Conservation (phyloP, 2,888 invertebrate species). For the Eurytoma californica region DNA sequence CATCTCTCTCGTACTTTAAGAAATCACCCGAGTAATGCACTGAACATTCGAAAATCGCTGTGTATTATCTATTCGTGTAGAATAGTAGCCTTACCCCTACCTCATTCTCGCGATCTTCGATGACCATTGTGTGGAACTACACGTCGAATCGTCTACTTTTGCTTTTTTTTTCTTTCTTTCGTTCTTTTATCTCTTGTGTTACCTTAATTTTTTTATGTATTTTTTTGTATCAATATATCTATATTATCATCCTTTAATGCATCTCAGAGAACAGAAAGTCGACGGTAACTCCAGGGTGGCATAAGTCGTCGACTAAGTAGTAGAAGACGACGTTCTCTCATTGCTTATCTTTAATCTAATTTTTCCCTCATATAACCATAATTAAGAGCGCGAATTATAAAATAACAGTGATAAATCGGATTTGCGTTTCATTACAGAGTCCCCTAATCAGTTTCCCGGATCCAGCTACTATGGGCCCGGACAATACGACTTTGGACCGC, state of each 20-base stretch:
- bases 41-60: slow-evolving; percentile 2
- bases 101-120: not conserved
- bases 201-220: not conserved
- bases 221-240: not conserved
- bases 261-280: not conserved
- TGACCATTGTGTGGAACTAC: not conserved
- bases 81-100: not conserved
- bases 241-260: not conserved
- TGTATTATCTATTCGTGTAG: too few relatives aligned
- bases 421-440: slow-evolving; percentile 49
- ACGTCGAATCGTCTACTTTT: slow-evolving; percentile 17
- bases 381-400: not conserved
- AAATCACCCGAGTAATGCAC: slow-evolving; percentile 18
- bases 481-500: slow-evolving; percentile 73
- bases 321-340: not conserved
- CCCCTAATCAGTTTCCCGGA: slow-evolving; percentile 71
- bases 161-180: slow-evolving; percentile 37
- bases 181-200: slow-evolving; percentile 7
- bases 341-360: slow-evolving; percentile 1
- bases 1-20: slow-evolving; percentile 54
- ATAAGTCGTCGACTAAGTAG: slow-evolving; percentile 28
- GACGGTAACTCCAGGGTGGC: not conserved
- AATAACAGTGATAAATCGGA: not conserved
- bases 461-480: slow-evolving; percentile 72
- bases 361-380: not conserved